Conservation (phyloP, 2,113 vertebrate species). For the Ophthalmolycus amberensis region DNA sequence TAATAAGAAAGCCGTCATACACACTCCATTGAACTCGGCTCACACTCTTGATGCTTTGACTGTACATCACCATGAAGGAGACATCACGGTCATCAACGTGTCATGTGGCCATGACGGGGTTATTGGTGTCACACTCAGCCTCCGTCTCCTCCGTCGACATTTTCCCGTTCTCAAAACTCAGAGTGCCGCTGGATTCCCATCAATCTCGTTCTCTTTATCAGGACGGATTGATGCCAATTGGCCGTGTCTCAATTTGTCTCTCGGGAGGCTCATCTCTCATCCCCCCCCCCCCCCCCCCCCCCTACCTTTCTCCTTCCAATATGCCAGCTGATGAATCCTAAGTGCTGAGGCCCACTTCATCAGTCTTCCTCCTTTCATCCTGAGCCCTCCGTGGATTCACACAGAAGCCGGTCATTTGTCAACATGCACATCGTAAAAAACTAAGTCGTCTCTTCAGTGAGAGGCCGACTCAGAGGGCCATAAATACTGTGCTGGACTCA, state of each 20-base stretch:
- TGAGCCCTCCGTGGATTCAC: slow-evolving; percentile 32
- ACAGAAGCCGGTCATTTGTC: slow-evolving; percentile 22
- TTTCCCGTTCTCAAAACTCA: slow-evolving; percentile 51
- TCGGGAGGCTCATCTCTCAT: slow-evolving; percentile 10
- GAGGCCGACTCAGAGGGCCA: neutral
- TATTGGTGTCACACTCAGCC: slow-evolving; percentile 56
- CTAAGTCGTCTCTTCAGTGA: slow-evolving; percentile 12
- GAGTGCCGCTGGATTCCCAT: slow-evolving; percentile 38
- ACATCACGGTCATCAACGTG: slow-evolving; percentile 51
- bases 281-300: neutral
- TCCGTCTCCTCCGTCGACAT: slow-evolving; percentile 48
- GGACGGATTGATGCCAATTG: slow-evolving; percentile 48
- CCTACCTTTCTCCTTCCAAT: slow-evolving; percentile 32
- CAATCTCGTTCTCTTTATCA: slow-evolving; percentile 69
- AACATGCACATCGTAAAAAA: slow-evolving; percentile 11
- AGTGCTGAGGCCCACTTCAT: slow-evolving; percentile 27
- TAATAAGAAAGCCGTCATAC: slow-evolving; percentile 23
- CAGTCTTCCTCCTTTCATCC: slow-evolving; percentile 32
- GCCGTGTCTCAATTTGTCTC: slow-evolving; percentile 44
- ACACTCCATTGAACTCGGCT: slow-evolving; percentile 27
- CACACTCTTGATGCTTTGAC: slow-evolving; percentile 32
- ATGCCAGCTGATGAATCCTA: slow-evolving; percentile 30
- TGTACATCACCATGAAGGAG: slow-evolving; percentile 44
- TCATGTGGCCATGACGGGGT: slow-evolving; percentile 40
- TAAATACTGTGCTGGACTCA: slow-evolving; percentile 17